These are phyloP conservation scores for Cygnus buccinator DNA, from an alignment of 2,113 vertebrate genomes.

Conservation along the genomic window DNA sequence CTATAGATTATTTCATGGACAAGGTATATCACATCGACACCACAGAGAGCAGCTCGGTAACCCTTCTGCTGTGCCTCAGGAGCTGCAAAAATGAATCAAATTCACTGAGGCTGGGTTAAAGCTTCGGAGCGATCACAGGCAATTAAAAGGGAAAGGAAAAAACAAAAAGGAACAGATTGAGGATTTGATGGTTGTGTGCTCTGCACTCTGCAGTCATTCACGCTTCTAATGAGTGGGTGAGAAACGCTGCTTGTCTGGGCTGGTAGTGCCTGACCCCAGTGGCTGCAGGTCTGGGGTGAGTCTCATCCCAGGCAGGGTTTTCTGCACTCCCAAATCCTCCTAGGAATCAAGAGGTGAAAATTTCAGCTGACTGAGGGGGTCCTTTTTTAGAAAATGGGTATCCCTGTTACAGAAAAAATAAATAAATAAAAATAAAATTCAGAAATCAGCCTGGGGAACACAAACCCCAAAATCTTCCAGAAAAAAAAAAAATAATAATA, in stretches of 20 bases:
- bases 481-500: too few species aligned
- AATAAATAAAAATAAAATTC: too few species aligned
- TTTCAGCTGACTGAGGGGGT: accelerated
- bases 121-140: background rate
- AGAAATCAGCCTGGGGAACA: background rate
- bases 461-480: background rate
- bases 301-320: background rate
- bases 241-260: background rate
- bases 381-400: background rate
- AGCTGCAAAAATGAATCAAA: background rate
- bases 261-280: accelerated
- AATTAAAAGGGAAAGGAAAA: background rate
- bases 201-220: background rate
- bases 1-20: background rate
- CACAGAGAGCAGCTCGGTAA: accelerated
- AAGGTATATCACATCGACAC: accelerated
- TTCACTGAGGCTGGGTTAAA: background rate
- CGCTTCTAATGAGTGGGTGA: accelerated
- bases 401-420: background rate
- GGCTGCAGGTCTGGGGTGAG: background rate
- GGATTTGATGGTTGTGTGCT: background rate
- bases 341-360: background rate
- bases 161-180: background rate
- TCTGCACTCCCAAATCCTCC: background rate
- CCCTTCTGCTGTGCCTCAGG: background rate